A percentile compares a stretch with the other conserved stretches of the same genome.
These are phyloP conservation scores for Nowickia ferox DNA, from an alignment of 2,888 invertebrate species.

Conservation along the genomic window DNA sequence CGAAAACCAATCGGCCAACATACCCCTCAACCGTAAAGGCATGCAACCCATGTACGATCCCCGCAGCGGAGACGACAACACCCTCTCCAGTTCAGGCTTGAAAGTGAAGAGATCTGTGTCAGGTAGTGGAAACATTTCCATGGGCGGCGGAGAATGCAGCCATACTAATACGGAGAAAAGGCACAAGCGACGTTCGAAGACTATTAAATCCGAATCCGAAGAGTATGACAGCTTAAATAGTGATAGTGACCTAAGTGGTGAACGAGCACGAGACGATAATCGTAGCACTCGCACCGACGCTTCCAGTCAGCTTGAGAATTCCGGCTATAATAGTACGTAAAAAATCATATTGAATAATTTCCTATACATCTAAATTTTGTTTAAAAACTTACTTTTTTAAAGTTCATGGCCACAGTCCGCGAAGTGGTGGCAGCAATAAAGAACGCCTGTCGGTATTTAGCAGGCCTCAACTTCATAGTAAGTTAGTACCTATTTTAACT, in stretches of 20 bases:
- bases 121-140: slow-evolving; percentile 73
- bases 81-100: slow-evolving; percentile 75
- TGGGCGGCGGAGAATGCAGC: slow-evolving; percentile 74
- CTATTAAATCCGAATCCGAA: slow-evolving; percentile 85
- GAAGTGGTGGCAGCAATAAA: slow-evolving; percentile 80
- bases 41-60: slow-evolving; percentile 79
- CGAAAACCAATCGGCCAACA: slow-evolving; percentile 84
- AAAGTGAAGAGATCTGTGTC: slow-evolving; percentile 78
- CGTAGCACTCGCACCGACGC: slow-evolving; percentile 83
- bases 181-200: slow-evolving; percentile 84
- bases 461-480: slow-evolving; percentile 85
- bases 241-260: slow-evolving; percentile 84
- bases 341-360: background rate
- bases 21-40: slow-evolving; percentile 80
- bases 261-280: slow-evolving; percentile 83
- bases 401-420: slow-evolving; percentile 82
- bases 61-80: slow-evolving; percentile 77
- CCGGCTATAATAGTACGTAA: slow-evolving; percentile 79
- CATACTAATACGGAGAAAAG: slow-evolving; percentile 80
- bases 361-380: background rate
- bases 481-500: slow-evolving; percentile 84
- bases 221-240: slow-evolving; percentile 85
- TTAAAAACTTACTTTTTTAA: background rate
- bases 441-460: slow-evolving; percentile 84
- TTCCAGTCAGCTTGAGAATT: slow-evolving; percentile 84